Conservation (phyloP, 2,113 vertebrate species). For the Rhea pennata region DNA sequence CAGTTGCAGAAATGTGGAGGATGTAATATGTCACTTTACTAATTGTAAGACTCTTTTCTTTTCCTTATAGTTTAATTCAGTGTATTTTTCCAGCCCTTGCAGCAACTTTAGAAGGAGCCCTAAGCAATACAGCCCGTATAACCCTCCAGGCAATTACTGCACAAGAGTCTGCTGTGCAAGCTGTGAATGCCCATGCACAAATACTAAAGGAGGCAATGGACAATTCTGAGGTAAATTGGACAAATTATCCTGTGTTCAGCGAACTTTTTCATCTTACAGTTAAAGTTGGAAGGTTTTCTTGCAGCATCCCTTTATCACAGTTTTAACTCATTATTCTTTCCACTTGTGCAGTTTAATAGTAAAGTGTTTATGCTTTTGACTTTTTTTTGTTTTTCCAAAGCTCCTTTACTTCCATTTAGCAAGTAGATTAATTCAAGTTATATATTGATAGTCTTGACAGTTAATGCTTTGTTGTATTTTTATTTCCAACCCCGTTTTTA, state of each 20-base stretch:
- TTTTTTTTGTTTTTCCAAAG: neutral
- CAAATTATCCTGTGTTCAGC: neutral
- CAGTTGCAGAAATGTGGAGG: neutral
- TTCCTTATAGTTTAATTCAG: neutral
- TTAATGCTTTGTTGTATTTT: neutral
- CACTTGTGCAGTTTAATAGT: neutral
- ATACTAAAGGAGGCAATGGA: slow-evolving; percentile 93
- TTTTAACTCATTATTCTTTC: neutral
- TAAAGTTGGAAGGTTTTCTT: neutral
- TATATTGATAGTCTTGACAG: neutral
- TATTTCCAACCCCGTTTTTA: neutral
- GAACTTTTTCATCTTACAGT: neutral
- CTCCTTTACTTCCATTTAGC: neutral
- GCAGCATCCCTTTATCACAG: neutral
- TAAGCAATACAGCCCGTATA: slow-evolving; percentile 81
- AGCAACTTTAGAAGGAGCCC: slow-evolving; percentile 81
- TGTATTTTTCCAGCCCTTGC: slow-evolving; percentile 79
- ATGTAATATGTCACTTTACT: neutral
- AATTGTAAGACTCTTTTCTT: neutral
- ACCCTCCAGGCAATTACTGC: slow-evolving; percentile 89
- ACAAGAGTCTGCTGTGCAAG: slow-evolving; percentile 89
- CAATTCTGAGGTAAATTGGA: slow-evolving; percentile 82
- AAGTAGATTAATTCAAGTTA: neutral
- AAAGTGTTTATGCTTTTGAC: neutral
- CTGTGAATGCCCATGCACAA: slow-evolving; percentile 83